A percentile compares a stretch with the other conserved stretches of the same genome.
Conservation (phyloP, 92 coral and sea anemone genomes). For the Porites cylindrica region DNA sequence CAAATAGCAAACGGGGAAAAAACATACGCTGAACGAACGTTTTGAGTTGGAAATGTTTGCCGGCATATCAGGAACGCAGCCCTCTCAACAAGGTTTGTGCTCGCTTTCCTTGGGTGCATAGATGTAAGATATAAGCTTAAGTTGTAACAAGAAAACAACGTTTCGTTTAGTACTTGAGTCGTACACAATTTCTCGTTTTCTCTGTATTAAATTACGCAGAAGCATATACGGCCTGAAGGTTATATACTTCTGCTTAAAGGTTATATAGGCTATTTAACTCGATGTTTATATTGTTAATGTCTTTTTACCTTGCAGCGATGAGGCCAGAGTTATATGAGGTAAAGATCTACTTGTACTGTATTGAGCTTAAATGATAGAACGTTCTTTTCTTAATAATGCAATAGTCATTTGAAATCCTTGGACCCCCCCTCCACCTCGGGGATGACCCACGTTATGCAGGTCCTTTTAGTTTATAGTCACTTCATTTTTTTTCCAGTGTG, state of each 20-base stretch:
- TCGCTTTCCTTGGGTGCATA: too few relatives aligned
- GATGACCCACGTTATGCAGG: too few relatives aligned
- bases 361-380: neutral
- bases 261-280: too few relatives aligned
- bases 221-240: too few relatives aligned
- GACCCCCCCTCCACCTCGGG: neutral
- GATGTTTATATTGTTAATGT: too few relatives aligned
- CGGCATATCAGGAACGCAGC: constrained; percentile 79
- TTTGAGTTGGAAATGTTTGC: constrained; percentile 63
- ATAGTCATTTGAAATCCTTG: neutral
- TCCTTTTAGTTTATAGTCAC: too few relatives aligned
- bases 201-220: neutral
- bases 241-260: too few relatives aligned
- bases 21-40: neutral
- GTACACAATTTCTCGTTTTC: too few relatives aligned
- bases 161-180: neutral
- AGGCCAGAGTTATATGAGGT: constrained; percentile 98
- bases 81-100: constrained; percentile 76
- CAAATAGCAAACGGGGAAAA: neutral
- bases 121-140: too few relatives aligned
- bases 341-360: neutral
- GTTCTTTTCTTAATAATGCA: neutral
- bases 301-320: constrained; percentile 66
- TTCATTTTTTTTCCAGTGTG: too few relatives aligned
- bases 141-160: neutral